Percentiles rank a stretch among this genome's conserved stretches.
Evolutionary conservation across 2,888 invertebrate species (phyloP).

Genomic region (Drosophila neutralis): DNA sequence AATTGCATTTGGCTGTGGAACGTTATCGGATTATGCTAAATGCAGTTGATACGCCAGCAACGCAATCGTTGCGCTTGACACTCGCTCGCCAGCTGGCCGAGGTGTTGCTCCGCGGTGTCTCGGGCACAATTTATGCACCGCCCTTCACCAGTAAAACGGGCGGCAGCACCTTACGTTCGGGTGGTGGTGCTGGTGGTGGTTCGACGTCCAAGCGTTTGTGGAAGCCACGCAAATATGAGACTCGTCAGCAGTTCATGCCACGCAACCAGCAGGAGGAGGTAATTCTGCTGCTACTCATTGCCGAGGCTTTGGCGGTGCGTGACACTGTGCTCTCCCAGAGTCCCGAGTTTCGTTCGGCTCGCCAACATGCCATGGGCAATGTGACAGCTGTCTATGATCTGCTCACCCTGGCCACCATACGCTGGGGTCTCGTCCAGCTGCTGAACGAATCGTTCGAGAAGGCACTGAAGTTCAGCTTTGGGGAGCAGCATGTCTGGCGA

Average conservation of each 20-base stretch:
- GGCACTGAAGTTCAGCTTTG: conserved; percentile 98
- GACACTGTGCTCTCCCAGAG: conserved; percentile 97
- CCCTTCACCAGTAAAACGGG: conserved; percentile 81
- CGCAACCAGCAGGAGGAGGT: conserved; percentile 96
- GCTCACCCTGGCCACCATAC: conserved; percentile 92
- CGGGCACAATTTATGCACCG: conserved; percentile 89
- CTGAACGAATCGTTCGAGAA: conserved; percentile 95
- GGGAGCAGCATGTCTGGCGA: conserved; percentile 97
- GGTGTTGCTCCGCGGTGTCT: conserved; percentile 93
- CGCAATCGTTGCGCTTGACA: conserved; percentile 92
- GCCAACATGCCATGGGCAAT: conserved; percentile 93
- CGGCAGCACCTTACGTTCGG: conserved; percentile 78
- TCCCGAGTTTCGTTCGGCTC: conserved; percentile 94
- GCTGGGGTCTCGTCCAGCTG: conserved; percentile 92
- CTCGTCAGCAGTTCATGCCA: conserved; percentile 94
- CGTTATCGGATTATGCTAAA: conserved; percentile 92
- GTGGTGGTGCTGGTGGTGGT: too few species aligned
- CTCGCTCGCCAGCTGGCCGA: conserved; percentile 96
- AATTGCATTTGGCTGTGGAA: conserved; percentile 90
- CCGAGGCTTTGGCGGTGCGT: conserved; percentile 95
- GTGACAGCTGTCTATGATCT: conserved; percentile 96
- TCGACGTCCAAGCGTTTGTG: conserved; percentile 88
- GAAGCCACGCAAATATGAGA: conserved; percentile 93
- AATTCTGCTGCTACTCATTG: conserved; percentile 93
- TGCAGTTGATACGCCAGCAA: conserved; percentile 94